Evolutionary conservation across 2,888 invertebrate species (phyloP).

Genomic region (Sarcophaga subvicina): DNA sequence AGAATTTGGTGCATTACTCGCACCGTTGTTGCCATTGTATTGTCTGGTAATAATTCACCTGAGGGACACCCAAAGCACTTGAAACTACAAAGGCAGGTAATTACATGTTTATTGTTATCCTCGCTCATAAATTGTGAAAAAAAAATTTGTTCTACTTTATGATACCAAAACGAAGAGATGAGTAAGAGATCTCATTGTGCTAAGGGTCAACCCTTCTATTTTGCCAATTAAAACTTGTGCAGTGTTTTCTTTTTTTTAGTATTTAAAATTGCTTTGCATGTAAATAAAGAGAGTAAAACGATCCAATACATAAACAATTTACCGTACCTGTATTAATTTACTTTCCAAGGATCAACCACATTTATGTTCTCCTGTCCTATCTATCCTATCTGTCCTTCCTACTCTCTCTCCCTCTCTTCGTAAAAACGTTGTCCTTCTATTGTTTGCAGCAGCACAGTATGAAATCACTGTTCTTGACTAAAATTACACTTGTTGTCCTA

Average conservation of each 20-base stretch:
- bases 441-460: conserved; percentile 19
- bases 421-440: background rate
- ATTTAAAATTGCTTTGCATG: background rate
- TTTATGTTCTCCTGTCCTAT: background rate
- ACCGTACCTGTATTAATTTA: conserved; percentile 43
- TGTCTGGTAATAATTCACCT: too few relatives aligned
- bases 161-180: too few relatives aligned
- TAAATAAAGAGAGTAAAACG: background rate
- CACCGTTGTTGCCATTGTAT: too few relatives aligned
- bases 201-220: too few relatives aligned
- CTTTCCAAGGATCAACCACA: conserved; percentile 43
- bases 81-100: too few relatives aligned
- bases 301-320: background rate
- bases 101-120: too few relatives aligned
- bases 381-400: background rate
- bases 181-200: too few relatives aligned
- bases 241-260: background rate
- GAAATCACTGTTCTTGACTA: conserved; percentile 55
- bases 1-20: too few relatives aligned
- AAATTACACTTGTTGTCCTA: conserved; percentile 58
- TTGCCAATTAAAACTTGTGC: background rate
- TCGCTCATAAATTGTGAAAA: too few relatives aligned
- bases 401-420: background rate
- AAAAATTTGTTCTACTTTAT: too few relatives aligned
- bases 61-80: too few relatives aligned